Conservation (phyloP, 2,797 vertebrate genomes). For the Poeciliopsis presidionis region DNA sequence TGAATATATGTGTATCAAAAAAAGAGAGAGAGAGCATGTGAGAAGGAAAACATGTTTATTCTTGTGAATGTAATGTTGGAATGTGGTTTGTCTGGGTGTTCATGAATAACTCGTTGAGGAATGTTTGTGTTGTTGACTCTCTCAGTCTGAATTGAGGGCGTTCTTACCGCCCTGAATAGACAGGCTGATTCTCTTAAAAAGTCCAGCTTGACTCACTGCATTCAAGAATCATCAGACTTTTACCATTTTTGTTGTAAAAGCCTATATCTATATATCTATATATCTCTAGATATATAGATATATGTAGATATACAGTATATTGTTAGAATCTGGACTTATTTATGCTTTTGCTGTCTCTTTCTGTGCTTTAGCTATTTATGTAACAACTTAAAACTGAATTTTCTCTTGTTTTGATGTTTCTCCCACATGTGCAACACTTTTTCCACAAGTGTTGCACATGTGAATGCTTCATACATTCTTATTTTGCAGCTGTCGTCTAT, state of each 20-base stretch:
- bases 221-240: neutral
- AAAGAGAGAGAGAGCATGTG: neutral
- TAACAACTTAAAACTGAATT: neutral
- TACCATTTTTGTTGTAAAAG: neutral
- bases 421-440: neutral
- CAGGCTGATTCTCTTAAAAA: neutral
- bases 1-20: neutral
- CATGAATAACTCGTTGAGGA: neutral
- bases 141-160: neutral
- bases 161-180: neutral
- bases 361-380: neutral
- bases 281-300: no score
- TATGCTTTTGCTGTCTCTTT: neutral
- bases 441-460: neutral
- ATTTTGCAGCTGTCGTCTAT: neutral
- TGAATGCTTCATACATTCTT: neutral
- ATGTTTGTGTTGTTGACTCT: conserved; percentile 5
- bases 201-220: neutral
- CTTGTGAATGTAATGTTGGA: neutral
- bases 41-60: neutral
- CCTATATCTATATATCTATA: no score
- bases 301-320: no score
- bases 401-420: neutral
- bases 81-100: conserved; percentile 1
- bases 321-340: neutral